Percentiles rank a stretch among this genome's conserved stretches.
Conservation (phyloP, 2,888 invertebrate genomes). For the Cheilosia variabilis region DNA sequence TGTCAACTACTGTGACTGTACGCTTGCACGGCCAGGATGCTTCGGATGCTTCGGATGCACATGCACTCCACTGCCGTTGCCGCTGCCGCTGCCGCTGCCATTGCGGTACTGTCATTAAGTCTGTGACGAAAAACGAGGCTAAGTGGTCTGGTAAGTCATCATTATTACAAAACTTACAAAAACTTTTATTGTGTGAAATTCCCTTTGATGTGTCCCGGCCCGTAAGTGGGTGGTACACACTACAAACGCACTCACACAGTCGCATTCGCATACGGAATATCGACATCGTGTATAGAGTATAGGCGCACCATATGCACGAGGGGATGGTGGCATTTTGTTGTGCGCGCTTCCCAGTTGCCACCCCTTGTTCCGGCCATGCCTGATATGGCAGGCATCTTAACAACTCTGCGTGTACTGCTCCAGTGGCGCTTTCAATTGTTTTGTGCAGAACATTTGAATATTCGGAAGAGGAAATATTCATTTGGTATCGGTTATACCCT, state of each 20-base stretch:
- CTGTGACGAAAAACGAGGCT: conserved; percentile 74
- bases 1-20: conserved; percentile 70
- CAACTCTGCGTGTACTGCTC: conserved; percentile 23
- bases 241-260: conserved; percentile 7
- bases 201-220: conserved; percentile 71
- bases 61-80: conserved; percentile 58
- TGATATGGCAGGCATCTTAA: conserved; percentile 20
- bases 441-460: conserved; percentile 28
- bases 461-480: conserved; percentile 19
- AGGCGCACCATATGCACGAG: neutral
- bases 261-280: conserved; percentile 38
- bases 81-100: conserved; percentile 13
- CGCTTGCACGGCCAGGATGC: conserved; percentile 53
- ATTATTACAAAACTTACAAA: conserved; percentile 76
- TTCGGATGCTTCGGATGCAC: conserved; percentile 53
- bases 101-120: conserved; percentile 69
- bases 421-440: conserved; percentile 34
- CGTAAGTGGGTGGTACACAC: conserved; percentile 52
- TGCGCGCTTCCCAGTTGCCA: neutral
- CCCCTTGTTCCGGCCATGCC: conserved; percentile 21
- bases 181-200: conserved; percentile 75
- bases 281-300: conserved; percentile 23
- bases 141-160: conserved; percentile 76
- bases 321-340: neutral
- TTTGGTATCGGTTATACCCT: neutral